A percentile compares a stretch with the other conserved stretches of the same genome.
phyloP scores from a whole-genome alignment of 1,140 invertebrate species.

The Trachymyrmex cornetzi region DNA sequence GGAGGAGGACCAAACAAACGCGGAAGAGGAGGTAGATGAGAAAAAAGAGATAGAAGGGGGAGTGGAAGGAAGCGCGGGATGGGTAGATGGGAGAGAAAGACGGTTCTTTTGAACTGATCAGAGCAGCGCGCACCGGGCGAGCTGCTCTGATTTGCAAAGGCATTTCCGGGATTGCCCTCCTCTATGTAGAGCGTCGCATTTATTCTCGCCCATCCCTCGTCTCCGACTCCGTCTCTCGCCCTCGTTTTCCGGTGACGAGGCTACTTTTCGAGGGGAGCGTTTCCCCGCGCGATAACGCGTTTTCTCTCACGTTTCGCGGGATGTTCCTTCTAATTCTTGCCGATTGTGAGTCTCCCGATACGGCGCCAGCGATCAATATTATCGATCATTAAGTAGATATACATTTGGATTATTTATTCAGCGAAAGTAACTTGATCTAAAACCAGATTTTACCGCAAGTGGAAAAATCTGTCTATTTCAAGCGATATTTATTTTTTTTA shows the following conservation, averaged over 20 bases:
- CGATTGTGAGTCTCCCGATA: slow-evolving; percentile 50
- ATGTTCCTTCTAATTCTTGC: slow-evolving; percentile 34
- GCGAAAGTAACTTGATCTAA: not conserved
- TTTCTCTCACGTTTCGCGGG: slow-evolving; percentile 14
- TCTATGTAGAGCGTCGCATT: slow-evolving; percentile 43
- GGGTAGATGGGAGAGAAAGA: not conserved
- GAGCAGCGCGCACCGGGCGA: slow-evolving; percentile 54
- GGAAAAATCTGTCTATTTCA: not conserved
- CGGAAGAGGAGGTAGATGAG: not conserved
- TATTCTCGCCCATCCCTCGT: slow-evolving; percentile 5
- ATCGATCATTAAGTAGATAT: slow-evolving; percentile 21
- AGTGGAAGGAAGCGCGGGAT: slow-evolving; percentile 2
- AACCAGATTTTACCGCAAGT: not conserved
- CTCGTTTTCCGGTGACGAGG: slow-evolving; percentile 44
- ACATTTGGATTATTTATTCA: not conserved
- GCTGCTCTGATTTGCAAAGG: slow-evolving; percentile 74
- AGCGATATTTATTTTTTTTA: slow-evolving; percentile 7
- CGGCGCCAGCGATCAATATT: slow-evolving; percentile 16
- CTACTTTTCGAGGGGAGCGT: slow-evolving; percentile 42
- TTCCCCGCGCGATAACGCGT: not conserved
- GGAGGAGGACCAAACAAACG: slow-evolving; percentile 41
- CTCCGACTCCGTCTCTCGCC: slow-evolving; percentile 7
- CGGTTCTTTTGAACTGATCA: slow-evolving; percentile 68
- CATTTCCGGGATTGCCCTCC: slow-evolving; percentile 73
- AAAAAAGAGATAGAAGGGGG: not conserved